Base-by-base conservation (phyloP, 2,797 vertebrate species). In the Gouania willdenowi region DNA sequence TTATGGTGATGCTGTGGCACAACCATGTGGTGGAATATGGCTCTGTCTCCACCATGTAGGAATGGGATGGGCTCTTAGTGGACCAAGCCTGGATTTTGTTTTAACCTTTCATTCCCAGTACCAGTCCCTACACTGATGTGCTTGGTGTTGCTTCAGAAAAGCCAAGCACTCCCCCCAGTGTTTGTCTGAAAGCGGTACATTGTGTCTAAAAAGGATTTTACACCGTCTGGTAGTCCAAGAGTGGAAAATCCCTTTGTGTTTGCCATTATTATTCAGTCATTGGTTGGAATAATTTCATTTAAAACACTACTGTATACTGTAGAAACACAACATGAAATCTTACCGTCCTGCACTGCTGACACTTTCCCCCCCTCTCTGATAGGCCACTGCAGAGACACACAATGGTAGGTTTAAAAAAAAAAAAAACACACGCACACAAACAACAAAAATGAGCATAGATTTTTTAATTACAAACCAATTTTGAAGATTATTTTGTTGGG, bases 321-420 rank as follows among this genome's bases (percentile, higher is more conserved):
- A 9, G 30, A n/a, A 52, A 31, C 28, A 18, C 12, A 4, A 28
- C 27, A 37, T 8, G 0, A 24, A n/a, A 1, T 34, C 78, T 94
- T 91, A 98, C 96, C 96, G 93, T 80, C 95, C 93, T 74, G 93
- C 94, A 42, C 94, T 98, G 91, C 91, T 98, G 41, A 98, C 92
- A 4, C 92, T 92, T 72, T 98, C 96, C 24, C 95, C 95, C 52
- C 96, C 94, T 91, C 96, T 92, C 79, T 98, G 95, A 84, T 98
- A 98, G 0, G 95, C 93, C 81, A 98, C 96, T 98, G 83, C 55
- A 75, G 52, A 52, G 9, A 63, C 15, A 64, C 6, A 62, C 22
- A 55, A 36, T 7, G 30, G 37, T n/a, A 15, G n/a, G n/a, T n/a
- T n/a, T n/a, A n/a, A n/a, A n/a, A n/a, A n/a, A n/a, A n/a, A n/a